Evolutionary conservation across 2,888 invertebrate genomes (phyloP), one percentile per base, ranked within the genome.

Genomic region (Pheosia tremula): DNA sequence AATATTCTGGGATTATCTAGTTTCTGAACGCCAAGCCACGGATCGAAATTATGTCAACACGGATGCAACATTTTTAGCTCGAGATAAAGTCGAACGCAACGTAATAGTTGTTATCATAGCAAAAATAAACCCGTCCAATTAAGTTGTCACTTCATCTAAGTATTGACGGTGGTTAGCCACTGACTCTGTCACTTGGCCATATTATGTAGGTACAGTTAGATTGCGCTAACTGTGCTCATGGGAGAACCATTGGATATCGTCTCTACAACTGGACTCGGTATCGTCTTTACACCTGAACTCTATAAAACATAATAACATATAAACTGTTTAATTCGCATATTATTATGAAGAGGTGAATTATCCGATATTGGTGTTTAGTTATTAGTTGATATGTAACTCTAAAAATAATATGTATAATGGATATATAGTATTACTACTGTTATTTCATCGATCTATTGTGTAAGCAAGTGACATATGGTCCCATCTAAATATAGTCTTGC

Each of bases 141-240:
- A 77, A 67, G 60, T 74, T 68, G 73, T 72, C 68, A 61, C 57
- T 62, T 71, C 67, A 39, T 59, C 56, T 65, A 71, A 74, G 68
- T 63, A 74, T 65, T 66, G 62, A 60, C 59, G 55, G 61, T 69
- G 53, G 60, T 67, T 67, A 67, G 68, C 69, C 64, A 71, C 74
- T 79, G 80, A 79, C 78, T 79, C 79, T 79, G 80, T 79, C 82
- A 78, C 79, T 75, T 74, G 80, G 72, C 68, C 79, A 74, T 74
- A 80, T 81, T 83, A 81, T 74, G 79, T 24, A 24, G 24, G 24
- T 84, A 87, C 87, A 82, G 87, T 86, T 88, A 88, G 63, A 69
- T 74, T 64, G 63, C 78, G 80, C 79, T 86, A 86, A 87, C 87
- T 86, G 87, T 78, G 72, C 64, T 57, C 66, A 64, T 63, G 67